Base-by-base conservation (phyloP, 2,113 vertebrate species). In the Vanacampus margaritifer region DNA sequence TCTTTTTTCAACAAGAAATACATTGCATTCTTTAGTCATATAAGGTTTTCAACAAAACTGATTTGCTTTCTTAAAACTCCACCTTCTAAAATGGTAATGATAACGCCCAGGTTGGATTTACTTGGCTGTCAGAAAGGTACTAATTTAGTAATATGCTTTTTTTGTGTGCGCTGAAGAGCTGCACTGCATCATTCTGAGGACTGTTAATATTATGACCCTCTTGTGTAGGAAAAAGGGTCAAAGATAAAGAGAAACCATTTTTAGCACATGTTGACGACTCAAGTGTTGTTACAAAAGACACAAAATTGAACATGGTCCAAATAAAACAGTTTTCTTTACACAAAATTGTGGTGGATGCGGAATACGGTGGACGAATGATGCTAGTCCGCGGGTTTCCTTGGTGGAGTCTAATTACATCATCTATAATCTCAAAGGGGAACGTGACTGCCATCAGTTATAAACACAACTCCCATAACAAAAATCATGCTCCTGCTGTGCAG, bases 401-500 rank as follows among this genome's bases (percentile, higher is more conserved):
- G 26, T 57, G 24, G 26, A 12, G 11, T 56, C 16, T 24, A 26
- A 68, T 65, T 61, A 72, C 36, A 68, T 70, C 61, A 74, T 68
- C 39, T 54, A 39, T 14, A 51, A 35, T 62, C 9, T 50, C 32
- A 46, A 36, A 35, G 37, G 24, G 36, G 54, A 17, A 41, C 53
- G 48, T 53, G 21, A 41, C 36, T 43, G 3, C 26, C 6, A 19
- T 65, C 74, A 69, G 68, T 76, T 74, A 78, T 57, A 45, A 65
- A 56, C 24, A 0, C 35, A 54, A 74, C 64, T 64, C 59, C 67
- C 50, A 65, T 59, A 68, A 72, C 58, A 67, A 59, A 36, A 72
- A 64, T 62, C 48, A 69, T 54, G 63, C 72, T 72, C 72, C 64
- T 67, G 66, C 64, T 77, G 80, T 62, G 69, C 8, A 78, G 72